phyloP scores from a whole-genome alignment of 2,888 invertebrate species.

The Scelioninae gen. 2 region DNA sequence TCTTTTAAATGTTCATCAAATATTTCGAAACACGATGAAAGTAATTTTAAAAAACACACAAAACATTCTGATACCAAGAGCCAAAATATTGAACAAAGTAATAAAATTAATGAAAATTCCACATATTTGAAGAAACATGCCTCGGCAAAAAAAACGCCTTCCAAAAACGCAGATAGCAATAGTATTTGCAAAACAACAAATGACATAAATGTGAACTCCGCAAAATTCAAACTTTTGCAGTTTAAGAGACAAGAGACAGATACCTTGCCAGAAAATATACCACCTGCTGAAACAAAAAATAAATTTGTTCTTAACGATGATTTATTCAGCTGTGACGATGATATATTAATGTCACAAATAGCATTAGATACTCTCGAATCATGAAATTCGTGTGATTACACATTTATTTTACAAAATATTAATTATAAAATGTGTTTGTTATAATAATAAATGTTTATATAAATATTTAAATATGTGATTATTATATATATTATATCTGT shows the following conservation, averaged over 20 bases:
- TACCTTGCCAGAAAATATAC: not conserved
- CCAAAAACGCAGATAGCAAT: too few relatives aligned
- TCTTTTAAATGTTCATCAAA: constrained; percentile 11
- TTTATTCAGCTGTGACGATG: constrained; percentile 61
- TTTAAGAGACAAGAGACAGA: constrained; percentile 39
- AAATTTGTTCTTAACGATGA: constrained; percentile 14
- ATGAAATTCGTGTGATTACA: not conserved
- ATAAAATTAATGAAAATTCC: not conserved
- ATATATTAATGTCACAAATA: constrained; percentile 70
- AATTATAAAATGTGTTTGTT: not conserved
- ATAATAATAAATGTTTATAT: too few relatives aligned
- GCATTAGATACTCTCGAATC: constrained; percentile 63
- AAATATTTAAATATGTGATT: too few relatives aligned
- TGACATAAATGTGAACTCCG: constrained; percentile 5
- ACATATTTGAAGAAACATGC: constrained; percentile 16
- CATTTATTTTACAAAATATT: not conserved
- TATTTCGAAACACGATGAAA: not conserved
- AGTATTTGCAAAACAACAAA: too few relatives aligned
- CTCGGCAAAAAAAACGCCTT: constrained; percentile 31
- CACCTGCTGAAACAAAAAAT: not conserved
- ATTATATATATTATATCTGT: too few relatives aligned
- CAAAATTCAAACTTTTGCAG: constrained; percentile 32
- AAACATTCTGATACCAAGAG: not conserved
- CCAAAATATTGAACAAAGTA: not conserved
- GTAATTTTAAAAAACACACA: not conserved